These are phyloP conservation scores for Notocelia uddmanniana DNA, from an alignment of 2,888 invertebrate genomes.

Conservation along the genomic window DNA sequence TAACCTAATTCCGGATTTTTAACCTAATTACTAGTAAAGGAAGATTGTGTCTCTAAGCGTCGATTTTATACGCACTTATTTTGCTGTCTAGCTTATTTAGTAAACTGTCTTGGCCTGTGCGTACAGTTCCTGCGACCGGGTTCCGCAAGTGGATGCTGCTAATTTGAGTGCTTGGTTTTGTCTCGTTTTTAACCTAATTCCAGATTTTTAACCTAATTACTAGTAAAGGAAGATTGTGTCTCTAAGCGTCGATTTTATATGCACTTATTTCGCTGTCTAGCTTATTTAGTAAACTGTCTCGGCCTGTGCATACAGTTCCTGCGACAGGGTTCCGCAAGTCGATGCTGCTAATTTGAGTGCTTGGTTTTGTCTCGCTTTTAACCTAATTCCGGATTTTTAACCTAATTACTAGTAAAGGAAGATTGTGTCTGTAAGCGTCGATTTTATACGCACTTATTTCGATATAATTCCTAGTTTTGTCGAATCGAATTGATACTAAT, in stretches of 20 bases:
- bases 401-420: not conserved
- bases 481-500: too few relatives aligned
- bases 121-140: constrained; percentile 1
- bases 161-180: constrained; percentile 7
- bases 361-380: not conserved
- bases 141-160: not conserved
- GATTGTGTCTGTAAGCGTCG: too few relatives aligned
- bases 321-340: not conserved
- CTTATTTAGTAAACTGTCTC: constrained; percentile 9
- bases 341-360: constrained; percentile 2
- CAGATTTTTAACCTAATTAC: not conserved
- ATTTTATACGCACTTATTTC: too few relatives aligned
- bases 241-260: too few relatives aligned
- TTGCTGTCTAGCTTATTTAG: constrained; percentile 17
- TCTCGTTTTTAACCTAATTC: not conserved
- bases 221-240: not conserved
- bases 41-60: not conserved
- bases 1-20: not conserved
- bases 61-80: too few relatives aligned
- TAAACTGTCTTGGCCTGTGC: not conserved
- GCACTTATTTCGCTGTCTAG: too few relatives aligned
- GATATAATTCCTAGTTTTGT: too few relatives aligned
- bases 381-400: not conserved
- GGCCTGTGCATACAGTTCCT: not conserved
- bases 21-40: not conserved